phyloP scores from a whole-genome alignment of 2,888 invertebrate genomes.

The Pasiphila rectangulata region DNA sequence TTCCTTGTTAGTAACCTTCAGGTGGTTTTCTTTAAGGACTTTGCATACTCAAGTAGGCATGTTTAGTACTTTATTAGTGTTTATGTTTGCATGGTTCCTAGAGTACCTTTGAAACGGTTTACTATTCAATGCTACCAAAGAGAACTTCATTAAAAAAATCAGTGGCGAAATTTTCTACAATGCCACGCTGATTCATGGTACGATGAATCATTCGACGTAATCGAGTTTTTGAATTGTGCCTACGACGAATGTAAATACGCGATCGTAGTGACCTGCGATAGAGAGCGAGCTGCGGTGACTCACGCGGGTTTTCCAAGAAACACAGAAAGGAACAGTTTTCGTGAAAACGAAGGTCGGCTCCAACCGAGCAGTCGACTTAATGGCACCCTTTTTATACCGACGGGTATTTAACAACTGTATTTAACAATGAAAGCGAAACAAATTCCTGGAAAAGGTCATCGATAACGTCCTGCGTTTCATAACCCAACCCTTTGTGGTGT shows the following conservation, averaged over 20 bases:
- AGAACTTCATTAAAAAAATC: slow-evolving; percentile 31
- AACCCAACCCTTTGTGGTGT: slow-evolving; percentile 46
- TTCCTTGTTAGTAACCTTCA: slow-evolving; percentile 49
- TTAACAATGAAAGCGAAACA: slow-evolving; percentile 30
- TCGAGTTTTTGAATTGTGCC: slow-evolving; percentile 78
- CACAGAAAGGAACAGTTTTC: slow-evolving; percentile 66
- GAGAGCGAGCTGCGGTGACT: slow-evolving; percentile 66
- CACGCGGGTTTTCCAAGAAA: slow-evolving; percentile 80
- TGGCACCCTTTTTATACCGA: slow-evolving; percentile 42
- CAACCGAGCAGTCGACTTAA: slow-evolving; percentile 43
- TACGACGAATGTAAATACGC: slow-evolving; percentile 73
- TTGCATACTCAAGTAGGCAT: slow-evolving; percentile 16
- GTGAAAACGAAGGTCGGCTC: slow-evolving; percentile 71
- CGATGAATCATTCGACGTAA: slow-evolving; percentile 75
- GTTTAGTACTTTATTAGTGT: too few relatives aligned
- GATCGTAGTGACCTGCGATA: slow-evolving; percentile 70
- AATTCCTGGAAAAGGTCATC: slow-evolving; percentile 32
- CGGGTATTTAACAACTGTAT: slow-evolving; percentile 42
- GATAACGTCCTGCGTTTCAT: slow-evolving; percentile 28
- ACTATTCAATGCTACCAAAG: not conserved
- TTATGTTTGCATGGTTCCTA: not conserved
- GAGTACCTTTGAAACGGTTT: not conserved
- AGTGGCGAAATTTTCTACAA: slow-evolving; percentile 53
- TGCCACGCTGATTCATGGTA: slow-evolving; percentile 72
- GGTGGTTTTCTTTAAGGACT: slow-evolving; percentile 31